Base-by-base conservation (phyloP, 2,888 invertebrate genomes). In the Ochlodes sylvanus region DNA sequence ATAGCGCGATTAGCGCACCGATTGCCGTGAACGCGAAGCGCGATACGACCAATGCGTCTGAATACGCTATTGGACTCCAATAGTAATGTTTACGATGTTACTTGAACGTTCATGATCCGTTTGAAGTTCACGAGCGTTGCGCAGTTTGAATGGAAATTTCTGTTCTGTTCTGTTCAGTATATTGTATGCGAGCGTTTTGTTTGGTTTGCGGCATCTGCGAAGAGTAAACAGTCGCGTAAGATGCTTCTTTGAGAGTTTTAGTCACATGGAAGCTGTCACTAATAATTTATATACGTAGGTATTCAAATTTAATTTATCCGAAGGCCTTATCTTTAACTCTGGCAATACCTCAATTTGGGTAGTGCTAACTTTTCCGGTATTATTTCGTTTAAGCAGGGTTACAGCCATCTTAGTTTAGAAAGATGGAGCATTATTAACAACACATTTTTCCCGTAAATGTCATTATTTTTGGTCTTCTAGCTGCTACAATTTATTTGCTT, bases 1-100 rank as follows among this genome's bases (percentile, higher is more conserved):
- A 32, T 34, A 52, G 67, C 44, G 61, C 61, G 67, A 67, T 67
- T 67, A 62, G 62, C 67, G 50, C 42, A 44, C 61, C 67, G 67
- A 67, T 67, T 67, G 62, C 61, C 61, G 67, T 62, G 47, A 62
- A 67, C 56, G 47, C 67, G 61, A n/a, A 19, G 34, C 57, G 50
- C 55, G 67, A 55, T 67, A 32, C 55, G 61, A 15, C 55, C 61
- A 54, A 62, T 62, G 55, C 42, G n/a, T 55, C 54, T 67, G 67
- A 64, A 66, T 66, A 60, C 66, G 52, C 52, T 42, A 52, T 60
- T 62, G 50, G 60, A 41, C 42, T 50, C 42, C 58, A 44, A 56
- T 58, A 62, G 62, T 42, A 52, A 57, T 42, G 66, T 65, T 56
- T 57, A 65, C 34, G 21, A 57, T 54, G 61, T 67, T 55, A 61